Percentiles rank a stretch among this genome's conserved stretches.
phyloP scores from a whole-genome alignment of 2,888 invertebrate genomes.

The Brachylomia viminalis region DNA sequence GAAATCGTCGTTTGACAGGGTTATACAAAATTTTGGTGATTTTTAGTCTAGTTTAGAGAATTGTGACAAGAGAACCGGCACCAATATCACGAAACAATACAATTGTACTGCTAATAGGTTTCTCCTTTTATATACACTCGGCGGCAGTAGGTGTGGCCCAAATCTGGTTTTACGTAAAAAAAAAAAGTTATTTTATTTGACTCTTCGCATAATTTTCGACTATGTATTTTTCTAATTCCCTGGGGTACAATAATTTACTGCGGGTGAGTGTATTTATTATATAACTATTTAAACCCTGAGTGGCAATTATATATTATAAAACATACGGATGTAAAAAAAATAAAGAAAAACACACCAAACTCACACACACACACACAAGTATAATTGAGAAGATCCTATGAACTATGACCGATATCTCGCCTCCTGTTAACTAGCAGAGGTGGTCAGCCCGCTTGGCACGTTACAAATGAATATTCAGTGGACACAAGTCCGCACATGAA shows the following conservation, averaged over 20 bases:
- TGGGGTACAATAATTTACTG: background rate
- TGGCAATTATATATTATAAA: background rate
- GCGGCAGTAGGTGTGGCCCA: background rate
- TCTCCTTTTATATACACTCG: background rate
- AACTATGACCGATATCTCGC: conserved; percentile 25
- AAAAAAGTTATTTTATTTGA: too few species aligned
- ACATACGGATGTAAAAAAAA: background rate
- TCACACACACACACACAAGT: background rate
- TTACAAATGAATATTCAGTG: background rate
- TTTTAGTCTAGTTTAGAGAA: too few species aligned
- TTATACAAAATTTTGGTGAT: too few species aligned
- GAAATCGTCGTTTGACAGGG: too few species aligned
- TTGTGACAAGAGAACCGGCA: too few species aligned
- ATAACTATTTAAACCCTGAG: background rate
- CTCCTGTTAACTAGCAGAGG: conserved; percentile 15
- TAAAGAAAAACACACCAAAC: background rate
- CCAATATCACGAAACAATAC: conserved; percentile 12
- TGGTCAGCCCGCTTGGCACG: conserved; percentile 11
- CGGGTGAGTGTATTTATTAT: background rate
- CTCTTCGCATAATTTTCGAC: background rate
- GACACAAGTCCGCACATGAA: background rate
- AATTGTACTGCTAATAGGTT: background rate
- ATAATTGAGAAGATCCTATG: conserved; percentile 3
- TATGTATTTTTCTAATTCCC: too few species aligned
- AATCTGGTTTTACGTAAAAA: too few species aligned